Conservation (phyloP, 2,797 vertebrate genomes). For the Lacerta bilineata region DNA sequence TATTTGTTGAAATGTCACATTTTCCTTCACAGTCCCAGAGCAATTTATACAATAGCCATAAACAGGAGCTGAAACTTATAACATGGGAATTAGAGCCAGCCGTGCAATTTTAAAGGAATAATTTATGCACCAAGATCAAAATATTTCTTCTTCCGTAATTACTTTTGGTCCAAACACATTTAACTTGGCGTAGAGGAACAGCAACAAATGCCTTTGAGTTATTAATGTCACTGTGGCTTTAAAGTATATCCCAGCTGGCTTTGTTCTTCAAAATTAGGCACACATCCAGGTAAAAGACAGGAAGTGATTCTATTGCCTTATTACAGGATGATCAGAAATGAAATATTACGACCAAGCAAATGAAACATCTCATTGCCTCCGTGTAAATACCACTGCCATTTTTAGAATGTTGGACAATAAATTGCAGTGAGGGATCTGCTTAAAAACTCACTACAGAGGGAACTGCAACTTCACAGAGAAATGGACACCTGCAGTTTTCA, state of each 20-base stretch:
- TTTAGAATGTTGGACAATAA: neutral
- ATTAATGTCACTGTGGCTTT: conserved; percentile 23
- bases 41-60: conserved; percentile 32
- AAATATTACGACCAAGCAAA: neutral
- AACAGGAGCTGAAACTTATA: conserved; percentile 27
- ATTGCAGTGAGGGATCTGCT: neutral
- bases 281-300: neutral
- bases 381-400: neutral
- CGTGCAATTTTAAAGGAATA: conserved; percentile 21
- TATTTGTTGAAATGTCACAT: neutral
- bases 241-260: conserved; percentile 24
- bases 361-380: neutral
- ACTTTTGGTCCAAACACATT: conserved; percentile 23
- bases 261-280: neutral
- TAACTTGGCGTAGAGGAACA: conserved; percentile 29
- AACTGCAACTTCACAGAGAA: neutral
- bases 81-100: neutral
- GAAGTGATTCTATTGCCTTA: neutral
- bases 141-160: conserved; percentile 30
- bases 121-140: conserved; percentile 12
- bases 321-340: neutral
- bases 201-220: neutral
- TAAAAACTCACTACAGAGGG: neutral
- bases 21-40: conserved; percentile 24
- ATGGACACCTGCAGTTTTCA: neutral